Evolutionary conservation across 2,797 vertebrate genomes (phyloP), one percentile per base, ranked within the genome.

Genomic region (Falco novaeseelandiae): DNA sequence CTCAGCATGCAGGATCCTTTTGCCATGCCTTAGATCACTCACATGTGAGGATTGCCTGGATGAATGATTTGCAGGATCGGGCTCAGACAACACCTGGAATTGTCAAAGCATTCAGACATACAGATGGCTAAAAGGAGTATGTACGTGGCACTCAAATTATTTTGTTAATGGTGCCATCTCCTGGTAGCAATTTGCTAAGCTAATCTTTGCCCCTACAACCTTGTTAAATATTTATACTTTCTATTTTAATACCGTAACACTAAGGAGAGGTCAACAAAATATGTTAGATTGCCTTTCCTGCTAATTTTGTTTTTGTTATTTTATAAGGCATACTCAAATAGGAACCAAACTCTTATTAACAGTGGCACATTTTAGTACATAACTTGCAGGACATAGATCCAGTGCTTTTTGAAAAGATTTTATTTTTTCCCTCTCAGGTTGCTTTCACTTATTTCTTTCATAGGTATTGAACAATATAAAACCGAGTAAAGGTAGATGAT

Each of bases 91-190:
- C 92, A 97, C 90, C 96, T 94, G 95, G 94, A 90, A 78, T 73
- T 88, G 59, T 83, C 83, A 76, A 92, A 96, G 74, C 13, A 3
- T 92, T 90, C 79, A 92, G 78, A 77, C 61, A n/a, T 12, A 73
- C 81, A 93, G 89, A 95, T 71, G 94, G 82, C 77, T 36, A 36
- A 69, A 49, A 92, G 62, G 67, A 91, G 58, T 73, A 89, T 67
- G 11, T 10, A 62, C 36, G 77, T 82, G 72, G 87, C 94, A 76
- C 90, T 96, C 94, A 98, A 98, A 98, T 98, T 97, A 98, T 98
- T 98, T 98, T 98, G 98, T 98, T 98, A 98, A 98, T 98, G 97
- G 97, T 97, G 98, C 98, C 98, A 98, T 97, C 98, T 98, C 98
- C 98, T 98, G 98, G 98, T 96, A 94, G 95, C 93, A 97, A 97